phyloP scores from a whole-genome alignment of 2,888 invertebrate genomes.

The Perizoma flavofasciatum region DNA sequence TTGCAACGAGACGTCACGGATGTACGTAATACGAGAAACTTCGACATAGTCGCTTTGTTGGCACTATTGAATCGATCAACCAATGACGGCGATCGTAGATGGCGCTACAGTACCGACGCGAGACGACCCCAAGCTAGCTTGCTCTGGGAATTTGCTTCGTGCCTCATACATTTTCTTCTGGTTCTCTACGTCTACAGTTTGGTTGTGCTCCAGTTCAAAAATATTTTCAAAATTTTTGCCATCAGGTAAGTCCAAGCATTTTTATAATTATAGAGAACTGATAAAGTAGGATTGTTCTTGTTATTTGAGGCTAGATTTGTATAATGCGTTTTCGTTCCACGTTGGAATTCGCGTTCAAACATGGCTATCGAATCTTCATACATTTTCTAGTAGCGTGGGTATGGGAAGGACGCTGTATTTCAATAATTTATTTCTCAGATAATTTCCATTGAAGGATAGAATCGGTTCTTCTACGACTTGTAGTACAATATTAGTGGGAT shows the following conservation, averaged over 20 bases:
- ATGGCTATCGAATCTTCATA: constrained; percentile 81
- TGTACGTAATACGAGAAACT: constrained; percentile 78
- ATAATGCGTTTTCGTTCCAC: constrained; percentile 73
- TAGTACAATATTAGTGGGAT: constrained; percentile 70
- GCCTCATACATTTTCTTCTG: constrained; percentile 84
- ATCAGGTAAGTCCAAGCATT: constrained; percentile 79
- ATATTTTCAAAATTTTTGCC: constrained; percentile 83
- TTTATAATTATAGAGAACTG: constrained; percentile 64
- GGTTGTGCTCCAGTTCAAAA: constrained; percentile 83
- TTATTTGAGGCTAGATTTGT: constrained; percentile 59
- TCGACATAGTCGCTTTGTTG: constrained; percentile 59
- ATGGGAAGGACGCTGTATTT: constrained; percentile 78
- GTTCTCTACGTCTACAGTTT: constrained; percentile 83
- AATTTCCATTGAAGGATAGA: constrained; percentile 73
- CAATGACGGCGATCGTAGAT: constrained; percentile 73
- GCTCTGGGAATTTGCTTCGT: constrained; percentile 81
- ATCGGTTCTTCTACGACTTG: constrained; percentile 80
- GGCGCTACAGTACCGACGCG: constrained; percentile 78
- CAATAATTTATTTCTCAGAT: constrained; percentile 81
- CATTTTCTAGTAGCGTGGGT: constrained; percentile 81
- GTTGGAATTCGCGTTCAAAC: constrained; percentile 83
- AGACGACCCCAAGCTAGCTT: constrained; percentile 80
- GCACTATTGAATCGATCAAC: constrained; percentile 58
- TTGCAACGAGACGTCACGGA: constrained; percentile 65
- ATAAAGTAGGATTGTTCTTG: constrained; percentile 64